A percentile compares a stretch with the other conserved stretches of the same genome.
phyloP scores from a whole-genome alignment of 2,888 invertebrate genomes.

The Sminthurinus aureus region DNA sequence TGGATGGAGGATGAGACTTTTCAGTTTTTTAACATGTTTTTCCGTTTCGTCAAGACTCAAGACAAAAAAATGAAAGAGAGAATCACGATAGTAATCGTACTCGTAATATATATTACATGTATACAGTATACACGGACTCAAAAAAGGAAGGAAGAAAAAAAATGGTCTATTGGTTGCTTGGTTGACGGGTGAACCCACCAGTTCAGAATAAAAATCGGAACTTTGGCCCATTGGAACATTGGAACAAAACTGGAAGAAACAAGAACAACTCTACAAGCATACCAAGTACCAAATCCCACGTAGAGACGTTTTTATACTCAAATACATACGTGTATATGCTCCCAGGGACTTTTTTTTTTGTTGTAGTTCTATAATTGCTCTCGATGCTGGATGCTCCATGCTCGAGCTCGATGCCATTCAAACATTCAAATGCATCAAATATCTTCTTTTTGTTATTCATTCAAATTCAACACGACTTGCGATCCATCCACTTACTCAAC shows the following conservation, averaged over 20 bases:
- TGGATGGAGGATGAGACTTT: not conserved
- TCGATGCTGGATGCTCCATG: no score
- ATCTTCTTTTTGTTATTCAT: slow-evolving; percentile 28
- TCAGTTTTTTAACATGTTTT: slow-evolving; percentile 7
- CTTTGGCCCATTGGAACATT: not conserved
- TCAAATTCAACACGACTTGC: slow-evolving; percentile 28
- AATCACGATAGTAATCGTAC: slow-evolving; percentile 10
- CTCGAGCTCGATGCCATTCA: no score
- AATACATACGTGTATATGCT: not conserved
- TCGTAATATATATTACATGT: not conserved
- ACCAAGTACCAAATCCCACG: not conserved
- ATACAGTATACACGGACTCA: not conserved
- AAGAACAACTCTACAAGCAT: not conserved
- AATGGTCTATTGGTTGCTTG: not conserved
- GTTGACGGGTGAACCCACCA: not conserved
- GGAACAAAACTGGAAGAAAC: no score
- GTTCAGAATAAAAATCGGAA: no score
- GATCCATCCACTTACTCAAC: slow-evolving; percentile 24
- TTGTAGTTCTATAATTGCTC: slow-evolving; percentile 19
- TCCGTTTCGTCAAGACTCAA: slow-evolving; percentile 17
- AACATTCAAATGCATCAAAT: slow-evolving; percentile 29
- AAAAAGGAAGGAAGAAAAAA: slow-evolving; percentile 9
- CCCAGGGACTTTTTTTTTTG: not conserved
- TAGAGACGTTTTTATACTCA: not conserved
- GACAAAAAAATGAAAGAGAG: not conserved